phyloP scores from a whole-genome alignment of 2,888 invertebrate genomes.

The Automeris io region DNA sequence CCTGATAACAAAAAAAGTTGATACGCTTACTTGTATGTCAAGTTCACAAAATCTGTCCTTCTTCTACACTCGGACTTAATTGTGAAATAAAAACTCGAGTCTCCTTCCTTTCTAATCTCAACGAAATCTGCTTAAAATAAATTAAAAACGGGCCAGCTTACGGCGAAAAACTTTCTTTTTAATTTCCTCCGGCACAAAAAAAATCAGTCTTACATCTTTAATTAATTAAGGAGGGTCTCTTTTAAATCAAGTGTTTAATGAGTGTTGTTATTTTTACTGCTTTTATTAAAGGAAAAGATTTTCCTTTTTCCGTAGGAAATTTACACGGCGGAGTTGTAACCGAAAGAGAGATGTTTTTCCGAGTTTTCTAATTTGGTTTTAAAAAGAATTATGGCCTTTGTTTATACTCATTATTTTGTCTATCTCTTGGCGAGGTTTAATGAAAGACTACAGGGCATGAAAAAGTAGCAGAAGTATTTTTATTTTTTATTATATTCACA shows the following conservation, averaged over 20 bases:
- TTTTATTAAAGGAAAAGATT: conserved; percentile 17
- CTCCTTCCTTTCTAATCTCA: conserved; percentile 35
- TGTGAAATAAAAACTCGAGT: conserved; percentile 28
- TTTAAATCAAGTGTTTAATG: conserved; percentile 45
- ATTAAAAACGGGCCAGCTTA: conserved; percentile 32
- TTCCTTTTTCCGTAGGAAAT: conserved; percentile 10
- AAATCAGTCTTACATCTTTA: conserved; percentile 42
- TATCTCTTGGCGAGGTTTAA: too few species aligned
- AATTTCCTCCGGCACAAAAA: conserved; percentile 31
- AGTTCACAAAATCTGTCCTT: too few species aligned
- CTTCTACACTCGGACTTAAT: conserved; percentile 14
- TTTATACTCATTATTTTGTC: too few species aligned
- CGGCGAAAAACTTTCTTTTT: conserved; percentile 39
- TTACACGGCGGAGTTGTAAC: conserved; percentile 28
- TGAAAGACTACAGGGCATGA: too few species aligned
- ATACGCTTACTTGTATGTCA: too few species aligned
- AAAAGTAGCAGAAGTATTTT: too few species aligned
- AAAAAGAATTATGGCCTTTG: too few species aligned
- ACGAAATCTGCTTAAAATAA: conserved; percentile 42
- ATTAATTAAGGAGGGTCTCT: conserved; percentile 43
- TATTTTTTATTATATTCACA: too few species aligned
- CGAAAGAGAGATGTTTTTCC: conserved; percentile 16
- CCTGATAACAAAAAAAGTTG: too few species aligned
- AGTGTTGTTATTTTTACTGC: conserved; percentile 30
- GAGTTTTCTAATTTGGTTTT: conserved; percentile 15